Conservation (phyloP, 2,888 invertebrate genomes). For the Sycophila texana region DNA sequence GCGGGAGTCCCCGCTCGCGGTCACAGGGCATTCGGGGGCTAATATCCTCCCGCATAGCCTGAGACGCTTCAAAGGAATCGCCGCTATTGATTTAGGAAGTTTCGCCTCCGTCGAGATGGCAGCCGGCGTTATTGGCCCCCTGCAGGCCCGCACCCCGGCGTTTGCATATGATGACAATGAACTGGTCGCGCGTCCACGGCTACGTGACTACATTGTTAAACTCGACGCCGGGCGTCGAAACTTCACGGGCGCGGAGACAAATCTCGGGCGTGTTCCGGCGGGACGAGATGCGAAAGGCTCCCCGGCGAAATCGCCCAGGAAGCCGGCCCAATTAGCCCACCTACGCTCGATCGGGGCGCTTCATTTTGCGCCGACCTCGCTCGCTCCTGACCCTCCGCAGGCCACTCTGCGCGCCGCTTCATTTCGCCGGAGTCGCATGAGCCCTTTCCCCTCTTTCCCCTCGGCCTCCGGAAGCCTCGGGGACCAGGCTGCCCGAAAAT, state of each 20-base stretch:
- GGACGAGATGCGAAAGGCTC: background rate
- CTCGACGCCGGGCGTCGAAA: conserved; percentile 59
- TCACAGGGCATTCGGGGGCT: background rate
- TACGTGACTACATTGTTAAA: conserved; percentile 65
- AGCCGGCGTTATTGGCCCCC: conserved; percentile 37
- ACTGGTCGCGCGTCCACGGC: conserved; percentile 59
- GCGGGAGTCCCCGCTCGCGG: background rate
- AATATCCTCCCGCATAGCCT: conserved; percentile 21
- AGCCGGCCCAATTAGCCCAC: conserved; percentile 34
- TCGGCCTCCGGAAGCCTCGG: background rate
- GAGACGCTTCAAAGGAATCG: conserved; percentile 47
- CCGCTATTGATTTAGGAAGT: conserved; percentile 53
- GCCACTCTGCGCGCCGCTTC: background rate
- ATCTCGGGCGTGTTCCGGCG: conserved; percentile 53
- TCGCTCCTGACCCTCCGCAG: background rate
- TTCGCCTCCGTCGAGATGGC: conserved; percentile 35
- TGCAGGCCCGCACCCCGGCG: background rate
- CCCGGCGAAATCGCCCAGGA: conserved; percentile 26
- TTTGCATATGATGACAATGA: conserved; percentile 58
- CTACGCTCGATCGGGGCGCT: background rate
- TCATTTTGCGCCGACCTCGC: conserved; percentile 9
- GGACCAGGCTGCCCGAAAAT: conserved; percentile 6
- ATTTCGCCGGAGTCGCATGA: background rate
- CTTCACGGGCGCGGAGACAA: conserved; percentile 59
- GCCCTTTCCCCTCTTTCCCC: no score